Base-by-base conservation (phyloP, 1,140 invertebrate species). In the Oreohelix idahoensis region DNA sequence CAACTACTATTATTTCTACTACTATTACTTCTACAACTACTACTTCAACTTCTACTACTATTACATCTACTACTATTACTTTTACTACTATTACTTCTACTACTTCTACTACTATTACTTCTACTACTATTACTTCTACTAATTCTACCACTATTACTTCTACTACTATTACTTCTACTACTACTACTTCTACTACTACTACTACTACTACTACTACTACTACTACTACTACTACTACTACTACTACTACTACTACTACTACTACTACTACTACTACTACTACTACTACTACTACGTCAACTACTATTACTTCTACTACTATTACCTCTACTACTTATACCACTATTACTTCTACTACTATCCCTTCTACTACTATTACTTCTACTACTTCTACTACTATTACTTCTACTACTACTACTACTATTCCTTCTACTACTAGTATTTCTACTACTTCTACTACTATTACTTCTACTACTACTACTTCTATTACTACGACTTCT, bases 91-190 rank as follows among this genome's bases (percentile, higher is more conserved):
- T n/a, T 73, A 42, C 29, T 73, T 8, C 29, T 73, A 42, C 70
- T 73, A 73, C 4, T 73, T 4, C 70, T 73, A n/a, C 70, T 73
- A 73, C 70, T 73, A 32, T n/a, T 73, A 32, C 70, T 73, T 17
- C 39, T 73, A 42, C 70, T 73, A n/a, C 29, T 58, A 58, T 17
- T 58, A 58, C 53, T 15, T 11, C 53, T 58, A 23, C 53, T 58
- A 23, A 5, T 15, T 11, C 23, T 58, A 58, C 53, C 20, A 58
- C 53, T 58, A 23, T n/a, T 58, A 58, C 53, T 58, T 11, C 23
- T n/a, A 10, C 53, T 23, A 23, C 53, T n/a, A 23, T 17, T 17
- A 58, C 53, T 58, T 11, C 53, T 58, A 23, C 23, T 58, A 58
- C 53, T 58, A 58, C 53, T 58, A 58, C 53, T 15, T 2, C 53